phyloP scores from a whole-genome alignment of 2,797 vertebrate genomes.

The Caiman crocodilus region DNA sequence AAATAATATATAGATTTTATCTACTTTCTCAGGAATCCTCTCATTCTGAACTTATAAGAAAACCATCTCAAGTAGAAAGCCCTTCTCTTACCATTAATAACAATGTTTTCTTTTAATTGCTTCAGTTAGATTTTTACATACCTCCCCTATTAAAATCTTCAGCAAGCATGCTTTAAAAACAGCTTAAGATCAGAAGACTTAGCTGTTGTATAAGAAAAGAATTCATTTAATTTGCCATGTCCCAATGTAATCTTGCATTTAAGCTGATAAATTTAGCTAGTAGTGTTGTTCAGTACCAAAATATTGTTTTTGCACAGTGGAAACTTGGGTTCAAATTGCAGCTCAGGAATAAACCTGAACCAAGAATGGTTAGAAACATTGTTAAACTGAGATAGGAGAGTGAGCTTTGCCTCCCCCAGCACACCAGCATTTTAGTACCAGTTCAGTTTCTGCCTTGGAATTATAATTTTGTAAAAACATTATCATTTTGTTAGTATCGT shows the following conservation, averaged over 20 bases:
- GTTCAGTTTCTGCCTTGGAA: background rate
- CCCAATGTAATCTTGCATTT: background rate
- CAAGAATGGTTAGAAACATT: background rate
- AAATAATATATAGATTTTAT: slow-evolving; percentile 22
- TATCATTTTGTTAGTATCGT: background rate
- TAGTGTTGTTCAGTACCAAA: background rate
- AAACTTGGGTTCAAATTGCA: background rate
- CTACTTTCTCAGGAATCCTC: background rate
- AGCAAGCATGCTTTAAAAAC: background rate
- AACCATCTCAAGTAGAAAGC: background rate
- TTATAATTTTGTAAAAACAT: background rate
- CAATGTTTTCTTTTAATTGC: background rate
- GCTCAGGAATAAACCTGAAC: background rate
- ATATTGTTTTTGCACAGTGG: background rate
- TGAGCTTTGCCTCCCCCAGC: background rate
- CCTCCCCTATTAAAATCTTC: background rate
- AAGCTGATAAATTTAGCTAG: background rate
- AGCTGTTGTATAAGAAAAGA: background rate
- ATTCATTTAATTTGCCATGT: background rate
- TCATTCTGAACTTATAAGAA: background rate
- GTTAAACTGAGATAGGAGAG: background rate
- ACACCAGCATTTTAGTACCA: background rate
- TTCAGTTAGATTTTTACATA: background rate
- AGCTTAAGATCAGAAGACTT: background rate
- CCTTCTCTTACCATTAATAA: background rate